Percentiles rank a stretch among this genome's conserved stretches.
phyloP scores from a whole-genome alignment of 1,140 invertebrate species.

The Epicauta chinensis region DNA sequence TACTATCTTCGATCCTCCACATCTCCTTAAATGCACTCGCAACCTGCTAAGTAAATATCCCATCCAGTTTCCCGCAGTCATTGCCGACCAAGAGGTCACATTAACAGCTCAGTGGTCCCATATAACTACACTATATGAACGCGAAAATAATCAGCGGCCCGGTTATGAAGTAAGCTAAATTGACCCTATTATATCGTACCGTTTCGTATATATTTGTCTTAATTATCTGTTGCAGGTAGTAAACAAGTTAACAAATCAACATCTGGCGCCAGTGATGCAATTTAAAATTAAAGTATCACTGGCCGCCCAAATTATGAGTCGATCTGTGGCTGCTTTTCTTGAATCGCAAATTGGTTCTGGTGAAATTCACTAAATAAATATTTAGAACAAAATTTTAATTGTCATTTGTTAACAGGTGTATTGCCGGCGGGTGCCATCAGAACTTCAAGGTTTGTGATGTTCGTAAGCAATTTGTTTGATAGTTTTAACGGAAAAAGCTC shows the following conservation, averaged over 20 bases:
- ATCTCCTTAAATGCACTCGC: background rate
- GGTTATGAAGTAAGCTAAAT: background rate
- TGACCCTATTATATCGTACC: background rate
- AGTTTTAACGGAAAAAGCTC: no score
- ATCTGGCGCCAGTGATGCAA: background rate
- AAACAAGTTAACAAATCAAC: background rate
- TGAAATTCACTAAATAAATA: no score
- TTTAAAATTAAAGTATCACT: constrained; percentile 1
- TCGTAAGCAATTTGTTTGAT: no score
- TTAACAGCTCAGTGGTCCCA: background rate
- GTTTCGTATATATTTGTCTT: background rate
- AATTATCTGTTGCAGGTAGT: no score
- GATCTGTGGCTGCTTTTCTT: background rate
- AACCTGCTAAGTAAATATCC: background rate
- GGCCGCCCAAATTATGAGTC: constrained; percentile 4
- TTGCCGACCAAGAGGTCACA: background rate
- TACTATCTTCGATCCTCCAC: background rate
- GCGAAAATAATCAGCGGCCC: background rate
- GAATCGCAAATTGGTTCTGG: no score
- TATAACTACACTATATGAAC: background rate
- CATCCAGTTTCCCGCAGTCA: background rate
- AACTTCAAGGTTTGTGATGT: no score
- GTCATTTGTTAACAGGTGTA: no score
- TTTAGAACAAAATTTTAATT: no score
- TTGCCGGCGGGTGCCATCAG: no score